Percentiles rank a stretch among this genome's conserved stretches.
Conservation (phyloP, 2,797 vertebrate genomes). For the Sphenopsis melanotis region DNA sequence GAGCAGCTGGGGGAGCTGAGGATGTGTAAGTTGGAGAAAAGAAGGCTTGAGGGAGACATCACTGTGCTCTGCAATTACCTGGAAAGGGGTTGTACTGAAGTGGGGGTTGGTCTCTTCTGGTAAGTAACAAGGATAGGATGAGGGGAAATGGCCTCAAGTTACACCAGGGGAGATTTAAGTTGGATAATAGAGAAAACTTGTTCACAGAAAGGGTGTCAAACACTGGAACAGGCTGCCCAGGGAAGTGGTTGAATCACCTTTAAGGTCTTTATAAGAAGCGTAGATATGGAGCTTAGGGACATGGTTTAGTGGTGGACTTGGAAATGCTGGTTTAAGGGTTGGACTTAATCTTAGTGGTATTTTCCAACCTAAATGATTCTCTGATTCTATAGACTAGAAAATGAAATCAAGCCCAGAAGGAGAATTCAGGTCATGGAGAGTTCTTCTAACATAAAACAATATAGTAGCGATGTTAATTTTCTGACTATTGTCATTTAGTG, state of each 20-base stretch:
- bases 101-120: background rate
- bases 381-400: background rate
- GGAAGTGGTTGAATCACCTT: background rate
- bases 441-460: background rate
- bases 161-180: background rate
- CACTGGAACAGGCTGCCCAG: background rate
- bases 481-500: background rate
- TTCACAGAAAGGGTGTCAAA: background rate
- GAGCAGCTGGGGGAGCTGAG: background rate
- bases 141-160: background rate
- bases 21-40: background rate
- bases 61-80: accelerated
- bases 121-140: background rate
- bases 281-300: background rate
- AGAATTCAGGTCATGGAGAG: background rate
- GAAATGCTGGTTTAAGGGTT: background rate
- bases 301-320: background rate
- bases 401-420: background rate
- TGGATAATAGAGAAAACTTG: background rate
- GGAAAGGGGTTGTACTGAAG: background rate
- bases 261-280: background rate
- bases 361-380: background rate
- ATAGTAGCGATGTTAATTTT: background rate
- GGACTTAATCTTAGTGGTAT: background rate
- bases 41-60: background rate